These are phyloP conservation scores for Melanargia galathea DNA, from an alignment of 2,888 invertebrate species.

Conservation along the genomic window DNA sequence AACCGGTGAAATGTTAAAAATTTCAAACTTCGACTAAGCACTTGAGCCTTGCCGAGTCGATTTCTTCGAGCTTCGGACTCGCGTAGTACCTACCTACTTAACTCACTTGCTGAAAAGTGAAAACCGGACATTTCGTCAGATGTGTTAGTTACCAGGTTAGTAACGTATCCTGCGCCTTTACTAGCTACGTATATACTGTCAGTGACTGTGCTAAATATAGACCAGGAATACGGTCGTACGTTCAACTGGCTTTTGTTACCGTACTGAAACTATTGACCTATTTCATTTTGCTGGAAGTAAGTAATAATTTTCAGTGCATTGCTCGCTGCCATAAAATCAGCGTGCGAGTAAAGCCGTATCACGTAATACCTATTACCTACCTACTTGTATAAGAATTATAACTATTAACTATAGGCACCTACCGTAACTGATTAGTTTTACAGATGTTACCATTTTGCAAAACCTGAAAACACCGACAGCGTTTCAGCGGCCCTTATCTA, in stretches of 20 bases:
- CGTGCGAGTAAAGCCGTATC: slow-evolving; percentile 53
- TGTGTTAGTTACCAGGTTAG: not conserved
- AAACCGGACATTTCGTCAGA: not conserved
- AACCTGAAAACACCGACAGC: too few relatives aligned
- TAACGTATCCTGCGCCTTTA: not conserved
- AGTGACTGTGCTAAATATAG: slow-evolving; percentile 64
- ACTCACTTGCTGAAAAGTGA: not conserved
- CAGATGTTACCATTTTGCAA: not conserved
- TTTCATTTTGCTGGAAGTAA: slow-evolving; percentile 80
- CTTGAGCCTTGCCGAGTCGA: too few relatives aligned
- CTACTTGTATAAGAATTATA: slow-evolving; percentile 15
- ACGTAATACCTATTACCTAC: slow-evolving; percentile 4
- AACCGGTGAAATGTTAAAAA: too few relatives aligned
- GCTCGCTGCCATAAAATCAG: slow-evolving; percentile 70
- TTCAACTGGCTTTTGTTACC: slow-evolving; percentile 79
- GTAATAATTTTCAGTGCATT: slow-evolving; percentile 79
- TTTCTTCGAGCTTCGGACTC: too few relatives aligned
- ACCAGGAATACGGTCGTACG: slow-evolving; percentile 62
- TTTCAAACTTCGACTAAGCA: too few relatives aligned
- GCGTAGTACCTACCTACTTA: too few relatives aligned
- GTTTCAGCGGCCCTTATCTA: not conserved
- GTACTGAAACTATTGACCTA: slow-evolving; percentile 82
- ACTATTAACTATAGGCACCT: not conserved
- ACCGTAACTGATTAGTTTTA: not conserved
- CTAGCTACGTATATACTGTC: slow-evolving; percentile 32